Evolutionary conservation across 2,113 vertebrate genomes (phyloP), one percentile per base, ranked within the genome.

Genomic region (Amazona vittata): DNA sequence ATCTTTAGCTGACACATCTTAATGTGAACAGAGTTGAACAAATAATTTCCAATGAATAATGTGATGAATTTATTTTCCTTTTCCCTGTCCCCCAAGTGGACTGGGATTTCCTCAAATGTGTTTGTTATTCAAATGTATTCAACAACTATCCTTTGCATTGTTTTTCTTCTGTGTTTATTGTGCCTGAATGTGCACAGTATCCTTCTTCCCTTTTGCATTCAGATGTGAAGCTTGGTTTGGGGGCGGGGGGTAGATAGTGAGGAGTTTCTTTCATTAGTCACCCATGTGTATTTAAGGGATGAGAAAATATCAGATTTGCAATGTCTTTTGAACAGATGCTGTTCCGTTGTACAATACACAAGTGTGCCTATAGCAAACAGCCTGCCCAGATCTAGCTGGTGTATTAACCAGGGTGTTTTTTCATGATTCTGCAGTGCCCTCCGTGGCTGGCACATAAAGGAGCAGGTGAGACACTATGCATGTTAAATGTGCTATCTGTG

Each of bases 111-210:
- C 95, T 96, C 92, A 95, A 84, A 96, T 95, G 83, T 75, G 62
- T 92, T 96, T 93, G 86, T 89, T 96, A 96, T 97, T 96, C 89
- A 97, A 96, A 96, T 96, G 83, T 93, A 93, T 96, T 96, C 95
- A 82, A 86, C 68, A 84, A 93, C 96, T 93, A 84, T 89, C 77
- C 70, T 89, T 94, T 8, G 31, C 83, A 53, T 47, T 76, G 52
- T 68, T 95, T 96, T 91, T 89, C 83, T 90, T 84, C 68, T 50
- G 15, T 37, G 37, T 84, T 93, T 94, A 81, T 81, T 13, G 4
- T 84, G 83, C 80, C 90, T 53, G 49, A 85, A 89, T 18, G 28
- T 37, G 70, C 53, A 44, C 41, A 86, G 46, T 64, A 67, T 46
- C 47, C 24, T 53, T 35, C 70, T 67, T 65, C 31, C 37, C 46